These are phyloP conservation scores for Orchesella cincta DNA, from an alignment of 1,140 invertebrate species.

Conservation along the genomic window DNA sequence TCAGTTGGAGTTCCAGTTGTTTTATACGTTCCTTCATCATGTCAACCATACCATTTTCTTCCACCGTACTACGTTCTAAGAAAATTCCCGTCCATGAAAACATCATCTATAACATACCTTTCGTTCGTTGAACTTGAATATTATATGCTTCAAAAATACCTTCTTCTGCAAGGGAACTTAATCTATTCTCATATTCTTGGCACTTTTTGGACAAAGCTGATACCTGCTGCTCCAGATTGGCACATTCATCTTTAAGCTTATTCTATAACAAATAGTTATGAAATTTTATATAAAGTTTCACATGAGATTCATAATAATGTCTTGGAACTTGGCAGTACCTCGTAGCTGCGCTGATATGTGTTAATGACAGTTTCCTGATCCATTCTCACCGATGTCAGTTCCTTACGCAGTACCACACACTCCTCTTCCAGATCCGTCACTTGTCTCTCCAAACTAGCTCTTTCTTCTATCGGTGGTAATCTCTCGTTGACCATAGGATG, in stretches of 20 bases:
- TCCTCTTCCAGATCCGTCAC: conserved; percentile 67
- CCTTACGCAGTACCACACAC: conserved; percentile 62
- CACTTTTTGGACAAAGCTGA: conserved; percentile 45
- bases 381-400: conserved; percentile 57
- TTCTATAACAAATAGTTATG: neutral
- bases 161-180: conserved; percentile 43
- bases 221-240: conserved; percentile 42
- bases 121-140: too few relatives aligned
- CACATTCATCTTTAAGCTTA: conserved; percentile 43
- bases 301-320: neutral
- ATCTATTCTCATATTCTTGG: conserved; percentile 44
- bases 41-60: conserved; percentile 33
- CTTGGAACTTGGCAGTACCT: conserved; percentile 33
- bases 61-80: conserved; percentile 36
- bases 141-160: too few relatives aligned
- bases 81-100: neutral
- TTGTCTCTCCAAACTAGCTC: conserved; percentile 69
- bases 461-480: conserved; percentile 75
- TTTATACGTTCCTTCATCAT: conserved; percentile 31
- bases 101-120: too few relatives aligned
- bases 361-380: conserved; percentile 62
- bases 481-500: conserved; percentile 60
- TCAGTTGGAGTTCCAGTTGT: conserved; percentile 37
- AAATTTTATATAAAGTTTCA: neutral
- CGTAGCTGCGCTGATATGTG: conserved; percentile 54